phyloP scores from a whole-genome alignment of 2,888 invertebrate species.

The Rhimphoctona megacephalus region DNA sequence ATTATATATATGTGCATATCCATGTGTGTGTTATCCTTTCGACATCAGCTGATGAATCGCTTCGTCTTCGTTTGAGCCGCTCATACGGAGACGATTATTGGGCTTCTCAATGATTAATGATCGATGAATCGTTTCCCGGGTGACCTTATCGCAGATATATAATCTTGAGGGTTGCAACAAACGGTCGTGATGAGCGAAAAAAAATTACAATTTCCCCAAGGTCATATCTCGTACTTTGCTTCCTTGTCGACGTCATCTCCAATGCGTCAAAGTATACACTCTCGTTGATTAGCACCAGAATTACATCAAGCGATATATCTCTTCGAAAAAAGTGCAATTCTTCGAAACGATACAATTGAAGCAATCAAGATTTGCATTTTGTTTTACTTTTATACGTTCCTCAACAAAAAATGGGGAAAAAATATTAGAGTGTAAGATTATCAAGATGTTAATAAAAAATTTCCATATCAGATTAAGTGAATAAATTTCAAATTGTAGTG shows the following conservation, averaged over 20 bases:
- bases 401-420: neutral
- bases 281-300: neutral
- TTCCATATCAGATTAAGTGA: neutral
- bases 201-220: constrained; percentile 26
- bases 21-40: constrained; percentile 39
- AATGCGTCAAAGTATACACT: neutral
- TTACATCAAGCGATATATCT: constrained; percentile 18
- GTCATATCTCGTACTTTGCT: constrained; percentile 30
- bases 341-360: neutral
- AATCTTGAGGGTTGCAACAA: constrained; percentile 51
- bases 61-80: constrained; percentile 22
- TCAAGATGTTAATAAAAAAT: neutral
- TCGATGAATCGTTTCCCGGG: constrained; percentile 60
- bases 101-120: constrained; percentile 54
- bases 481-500: neutral
- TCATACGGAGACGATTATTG: constrained; percentile 37
- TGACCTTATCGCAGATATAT: constrained; percentile 54
- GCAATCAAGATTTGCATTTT: neutral
- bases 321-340: neutral
- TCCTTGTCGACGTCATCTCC: constrained; percentile 18
- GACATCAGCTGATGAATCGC: constrained; percentile 54
- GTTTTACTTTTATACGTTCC: neutral
- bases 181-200: constrained; percentile 23
- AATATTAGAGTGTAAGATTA: neutral
- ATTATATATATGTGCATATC: neutral